Evolutionary conservation across 2,797 vertebrate species (phyloP), one percentile per base, ranked within the genome.

Genomic region (Odontamblyopus rebecca): DNA sequence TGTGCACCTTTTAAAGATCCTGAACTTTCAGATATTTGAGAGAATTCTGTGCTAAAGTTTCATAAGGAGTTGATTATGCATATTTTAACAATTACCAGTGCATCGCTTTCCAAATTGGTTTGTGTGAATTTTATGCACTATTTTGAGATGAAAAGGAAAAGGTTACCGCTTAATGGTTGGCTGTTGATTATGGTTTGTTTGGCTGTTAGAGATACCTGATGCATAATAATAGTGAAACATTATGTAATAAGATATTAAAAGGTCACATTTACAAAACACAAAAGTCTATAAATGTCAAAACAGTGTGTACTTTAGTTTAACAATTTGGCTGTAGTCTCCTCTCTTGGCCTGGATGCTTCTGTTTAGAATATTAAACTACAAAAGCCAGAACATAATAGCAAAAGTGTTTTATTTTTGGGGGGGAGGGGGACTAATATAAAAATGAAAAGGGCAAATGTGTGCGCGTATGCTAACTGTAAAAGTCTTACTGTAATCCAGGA

Each of bases 401-500:
- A 32, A 73, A 77, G 66, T 56, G 5, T 56, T 56, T 0, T 35
- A 68, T 77, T 32, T 32, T 32, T 32, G 29, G 29, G 29, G 29
- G 29, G 29, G 29, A 4, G 29, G 29, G 29, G 35, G 59, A 67
- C 72, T 74, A 23, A 73, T 76, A 65, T 60, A 66, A 65, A 71
- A 63, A 57, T 53, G 64, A 35, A 54, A 70, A 23, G 72, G 71
- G 72, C 19, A 48, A 73, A 60, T 6, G 26, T 70, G 59, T 18
- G 48, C 18, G 51, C 75, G 79, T 80, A 71, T 61, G 72, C 68
- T 77, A 73, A 72, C 70, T 66, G 72, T 63, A 73, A 63, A 82
- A 72, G 61, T 71, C 68, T 69, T 27, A 27, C 74, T 81, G 76
- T 86, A 86, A 86, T 89, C 79, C 77, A 67, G 82, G 73, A 82